These are phyloP conservation scores for Anarsia innoxiella DNA, from an alignment of 2,888 invertebrate genomes.

Conservation along the genomic window DNA sequence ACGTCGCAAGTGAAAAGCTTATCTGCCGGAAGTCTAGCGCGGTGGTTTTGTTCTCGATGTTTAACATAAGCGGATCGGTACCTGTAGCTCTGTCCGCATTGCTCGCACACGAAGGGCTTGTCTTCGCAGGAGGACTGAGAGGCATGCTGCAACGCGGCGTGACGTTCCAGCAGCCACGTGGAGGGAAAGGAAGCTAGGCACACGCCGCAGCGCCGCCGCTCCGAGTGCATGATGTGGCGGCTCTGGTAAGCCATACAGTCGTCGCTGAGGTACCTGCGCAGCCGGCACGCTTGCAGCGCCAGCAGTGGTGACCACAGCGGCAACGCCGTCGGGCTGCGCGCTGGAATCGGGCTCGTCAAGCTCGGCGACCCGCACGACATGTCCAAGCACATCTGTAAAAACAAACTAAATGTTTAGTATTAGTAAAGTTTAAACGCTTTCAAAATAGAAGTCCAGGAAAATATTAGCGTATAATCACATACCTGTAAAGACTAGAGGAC, in stretches of 20 bases:
- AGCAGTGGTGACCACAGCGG: slow-evolving; percentile 66
- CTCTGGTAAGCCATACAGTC: slow-evolving; percentile 66
- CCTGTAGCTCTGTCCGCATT: slow-evolving; percentile 92
- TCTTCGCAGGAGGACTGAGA: slow-evolving; percentile 80
- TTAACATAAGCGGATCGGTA: slow-evolving; percentile 84
- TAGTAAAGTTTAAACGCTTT: no score
- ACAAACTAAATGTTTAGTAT: no score
- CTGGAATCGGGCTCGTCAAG: slow-evolving; percentile 47
- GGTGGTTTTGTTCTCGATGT: slow-evolving; percentile 92
- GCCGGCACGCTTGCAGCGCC: slow-evolving; percentile 63
- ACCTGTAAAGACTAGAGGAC: no score
- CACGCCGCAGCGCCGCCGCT: slow-evolving; percentile 82
- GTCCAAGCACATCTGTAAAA: slow-evolving; percentile 69
- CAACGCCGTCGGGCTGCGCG: slow-evolving; percentile 50
- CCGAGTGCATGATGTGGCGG: slow-evolving; percentile 50
- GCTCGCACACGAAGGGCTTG: slow-evolving; percentile 93
- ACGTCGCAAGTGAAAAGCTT: slow-evolving; percentile 94
- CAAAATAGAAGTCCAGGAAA: no score
- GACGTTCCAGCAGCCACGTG: slow-evolving; percentile 90
- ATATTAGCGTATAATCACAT: no score
- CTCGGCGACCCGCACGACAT: slow-evolving; percentile 52
- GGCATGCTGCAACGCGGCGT: slow-evolving; percentile 89
- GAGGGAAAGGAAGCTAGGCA: slow-evolving; percentile 92
- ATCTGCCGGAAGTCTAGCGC: slow-evolving; percentile 89
- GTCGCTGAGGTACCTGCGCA: slow-evolving; percentile 66